Base-by-base conservation (phyloP, 2,113 vertebrate species). In the Stegastes partitus region DNA sequence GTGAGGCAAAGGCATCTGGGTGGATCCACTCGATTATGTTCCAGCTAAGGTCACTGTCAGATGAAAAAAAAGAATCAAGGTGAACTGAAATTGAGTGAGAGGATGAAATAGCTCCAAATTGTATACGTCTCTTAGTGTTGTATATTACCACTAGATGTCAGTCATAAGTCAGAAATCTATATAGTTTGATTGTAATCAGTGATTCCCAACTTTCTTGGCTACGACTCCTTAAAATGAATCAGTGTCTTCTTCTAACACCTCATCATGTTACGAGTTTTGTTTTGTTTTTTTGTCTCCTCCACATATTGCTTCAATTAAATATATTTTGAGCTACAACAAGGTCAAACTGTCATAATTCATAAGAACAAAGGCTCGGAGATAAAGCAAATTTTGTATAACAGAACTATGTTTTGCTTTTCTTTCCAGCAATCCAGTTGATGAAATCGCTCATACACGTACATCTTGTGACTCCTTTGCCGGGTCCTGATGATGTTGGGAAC, bases 31-130 rank as follows among this genome's bases (percentile, higher is more conserved):
- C 92, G 44, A 99, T 97, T 77, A 56, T 73, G 61, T 99, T 99
- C 95, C 96, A 97, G 68, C 98, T 98, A 34, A 99, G 93, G 88
- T 99, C 97, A 53, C 98, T 99, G 89, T 89, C 58, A 88, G 34
- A 69, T 1, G 15, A 63, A 22, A 66, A 64, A 44, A 49, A 18
- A 62, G 2, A 71, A 50, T 12, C 9, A 62, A 6, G 81, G 18
- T 44, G 10, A 62, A 61, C 18, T 49, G 0, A 76, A 69, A 58
- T 51, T 16, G 19, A 67, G 51, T 19, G 44, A 77, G 49, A 65
- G 0, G 15, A 69, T 37, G 22, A 3, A 53, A 34, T 34, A 34
- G 31, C 44, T 21, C 5, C 34, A 15, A n/a, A 26, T 53, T 2
- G 31, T 23, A 10, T 34, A 21, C n/a, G 11, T 72, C 49, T 39